Base-by-base conservation (phyloP, 2,797 vertebrate genomes). In the Myoxocephalus aenaeus region DNA sequence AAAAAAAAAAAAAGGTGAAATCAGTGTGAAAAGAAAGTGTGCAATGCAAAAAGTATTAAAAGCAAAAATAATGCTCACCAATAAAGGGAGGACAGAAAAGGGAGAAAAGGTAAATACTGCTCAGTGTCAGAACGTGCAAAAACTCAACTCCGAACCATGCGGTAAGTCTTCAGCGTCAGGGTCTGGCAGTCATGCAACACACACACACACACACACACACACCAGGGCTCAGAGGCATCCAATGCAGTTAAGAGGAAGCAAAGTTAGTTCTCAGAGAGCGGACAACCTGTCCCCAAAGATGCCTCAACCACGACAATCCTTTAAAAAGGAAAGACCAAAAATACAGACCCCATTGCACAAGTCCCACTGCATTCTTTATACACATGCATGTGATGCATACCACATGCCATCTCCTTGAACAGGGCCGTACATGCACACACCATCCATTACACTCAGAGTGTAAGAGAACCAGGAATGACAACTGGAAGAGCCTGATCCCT, bases 1-100 rank as follows among this genome's bases (percentile, higher is more conserved):
- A 25, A 46, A 18, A 18, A 57, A 25, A 13, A 14, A 63, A 22
- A 81, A 79, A 67, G 4, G 27, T 84, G 10, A 73, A 87, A 84
- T 94, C 86, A 90, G 92, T 90, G 86, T 93, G 92, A 94, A 93
- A 93, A 93, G 91, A 92, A 94, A 92, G 90, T 42, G 92, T 89
- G 93, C 70, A 94, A 94, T 62, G n/a, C 17, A 61, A 48, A 65
- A 58, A 50, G 25, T 25, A 50, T 34, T 34, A 42, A 61, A 79
- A 73, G 68, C 38, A 70, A 62, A 70, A 64, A 70, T 38, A 44
- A 65, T 75, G 70, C 54, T 70, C 32, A n/a, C 48, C 68, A 79
- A 63, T 73, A 64, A 80, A 77, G 90, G 79, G 92, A 83, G 89
- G 90, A 94, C 93, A 69, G 91, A 90, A 92, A 91, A 92, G 89